Conservation (phyloP, 2,888 invertebrate species). For the Hypomecis atomaria region DNA sequence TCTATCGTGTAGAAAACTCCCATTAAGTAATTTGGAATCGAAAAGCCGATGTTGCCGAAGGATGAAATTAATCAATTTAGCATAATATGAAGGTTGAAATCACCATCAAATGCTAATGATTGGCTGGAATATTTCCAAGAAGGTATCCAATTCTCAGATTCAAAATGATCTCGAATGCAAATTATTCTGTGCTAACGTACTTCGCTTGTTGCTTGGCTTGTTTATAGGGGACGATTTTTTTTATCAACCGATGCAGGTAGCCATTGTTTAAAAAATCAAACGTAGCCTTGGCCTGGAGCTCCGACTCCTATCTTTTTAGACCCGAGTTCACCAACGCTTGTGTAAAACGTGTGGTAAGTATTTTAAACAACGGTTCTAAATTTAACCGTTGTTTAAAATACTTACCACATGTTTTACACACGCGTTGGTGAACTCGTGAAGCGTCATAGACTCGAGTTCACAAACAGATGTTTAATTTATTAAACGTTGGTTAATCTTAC, state of each 20-base stretch:
- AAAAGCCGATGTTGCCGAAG: slow-evolving; percentile 16
- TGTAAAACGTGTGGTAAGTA: too few species aligned
- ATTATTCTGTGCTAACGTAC: slow-evolving; percentile 59
- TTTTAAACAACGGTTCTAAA: too few species aligned
- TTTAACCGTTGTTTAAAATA: too few species aligned
- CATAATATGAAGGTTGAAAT: slow-evolving; percentile 46
- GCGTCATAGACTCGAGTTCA: too few species aligned
- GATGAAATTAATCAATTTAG: slow-evolving; percentile 37
- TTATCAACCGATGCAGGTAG: neutral
- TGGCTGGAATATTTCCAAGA: slow-evolving; percentile 57
- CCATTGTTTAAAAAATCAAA: neutral
- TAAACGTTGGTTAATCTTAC: too few species aligned
- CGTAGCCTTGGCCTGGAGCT: neutral
- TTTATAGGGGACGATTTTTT: slow-evolving; percentile 47
- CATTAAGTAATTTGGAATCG: slow-evolving; percentile 18
- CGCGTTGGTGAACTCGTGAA: too few species aligned
- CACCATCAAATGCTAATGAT: slow-evolving; percentile 58
- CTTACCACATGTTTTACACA: too few species aligned
- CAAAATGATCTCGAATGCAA: slow-evolving; percentile 64
- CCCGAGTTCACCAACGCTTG: too few species aligned
- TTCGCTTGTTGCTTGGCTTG: slow-evolving; percentile 49
- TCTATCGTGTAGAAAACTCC: too few species aligned
- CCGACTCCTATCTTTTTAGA: too few species aligned
- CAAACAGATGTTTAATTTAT: too few species aligned
- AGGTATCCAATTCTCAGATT: slow-evolving; percentile 52